These are phyloP conservation scores for Eretmochelys imbricata DNA, from an alignment of 2,113 vertebrate genomes.

Conservation along the genomic window DNA sequence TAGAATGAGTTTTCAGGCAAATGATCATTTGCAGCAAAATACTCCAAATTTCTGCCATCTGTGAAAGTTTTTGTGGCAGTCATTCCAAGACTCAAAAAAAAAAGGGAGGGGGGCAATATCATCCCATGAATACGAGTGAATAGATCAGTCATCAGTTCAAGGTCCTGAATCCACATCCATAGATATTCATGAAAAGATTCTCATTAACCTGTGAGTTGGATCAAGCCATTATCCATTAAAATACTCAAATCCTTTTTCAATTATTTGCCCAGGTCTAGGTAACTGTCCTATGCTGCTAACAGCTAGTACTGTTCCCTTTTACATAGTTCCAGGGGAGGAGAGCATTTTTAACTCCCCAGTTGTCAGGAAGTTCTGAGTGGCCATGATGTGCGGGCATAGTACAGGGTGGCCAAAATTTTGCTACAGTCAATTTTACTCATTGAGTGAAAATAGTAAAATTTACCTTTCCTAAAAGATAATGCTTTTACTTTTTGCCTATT, in stretches of 20 bases:
- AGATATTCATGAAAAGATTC: background rate
- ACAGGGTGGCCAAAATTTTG: background rate
- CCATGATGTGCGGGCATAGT: no score
- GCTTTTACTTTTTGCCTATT: background rate
- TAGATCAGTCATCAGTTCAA: background rate
- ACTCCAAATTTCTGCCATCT: background rate
- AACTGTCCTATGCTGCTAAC: background rate
- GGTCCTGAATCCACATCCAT: background rate
- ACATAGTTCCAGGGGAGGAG: background rate
- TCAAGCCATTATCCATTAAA: no score
- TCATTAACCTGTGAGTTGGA: background rate
- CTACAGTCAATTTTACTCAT: background rate
- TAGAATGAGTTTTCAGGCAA: background rate
- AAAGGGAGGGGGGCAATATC: rapidly evolving
- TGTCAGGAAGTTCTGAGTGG: background rate
- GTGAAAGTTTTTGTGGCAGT: background rate
- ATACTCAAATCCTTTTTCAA: background rate
- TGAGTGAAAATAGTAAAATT: background rate
- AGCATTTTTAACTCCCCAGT: background rate
- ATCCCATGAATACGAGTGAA: background rate
- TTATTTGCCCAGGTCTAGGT: background rate
- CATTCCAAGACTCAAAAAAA: background rate
- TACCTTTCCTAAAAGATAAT: background rate
- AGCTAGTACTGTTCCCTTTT: background rate
- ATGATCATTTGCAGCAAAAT: background rate